Conservation (phyloP, 2,113 vertebrate genomes). For the Protomyctophum bolini region DNA sequence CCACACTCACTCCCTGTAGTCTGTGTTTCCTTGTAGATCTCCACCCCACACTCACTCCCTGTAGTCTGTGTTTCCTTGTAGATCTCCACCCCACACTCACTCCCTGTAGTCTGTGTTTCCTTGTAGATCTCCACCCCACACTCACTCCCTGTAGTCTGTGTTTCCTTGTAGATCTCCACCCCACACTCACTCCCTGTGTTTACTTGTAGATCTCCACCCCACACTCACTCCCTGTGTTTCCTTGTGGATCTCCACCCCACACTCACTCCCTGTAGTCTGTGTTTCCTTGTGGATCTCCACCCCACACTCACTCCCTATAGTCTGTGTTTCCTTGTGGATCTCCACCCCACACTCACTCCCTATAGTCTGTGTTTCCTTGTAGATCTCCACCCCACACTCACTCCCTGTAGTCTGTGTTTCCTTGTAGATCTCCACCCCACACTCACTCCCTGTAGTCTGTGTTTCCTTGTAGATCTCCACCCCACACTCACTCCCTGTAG, state of each 20-base stretch:
- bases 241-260: too few species aligned
- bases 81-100: too few species aligned
- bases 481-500: too few species aligned
- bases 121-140: too few species aligned
- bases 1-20: slow-evolving; percentile 14
- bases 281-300: slow-evolving; percentile 60
- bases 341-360: slow-evolving; percentile 60
- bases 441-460: too few species aligned
- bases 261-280: slow-evolving; percentile 32
- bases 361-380: slow-evolving; percentile 69
- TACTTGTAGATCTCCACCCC: too few species aligned
- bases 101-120: slow-evolving; percentile 28
- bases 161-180: too few species aligned
- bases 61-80: too few species aligned
- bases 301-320: too few species aligned
- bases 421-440: slow-evolving; percentile 55
- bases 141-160: slow-evolving; percentile 20
- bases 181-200: not conserved
- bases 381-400: slow-evolving; percentile 55
- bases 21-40: too few species aligned
- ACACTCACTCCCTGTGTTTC: not conserved
- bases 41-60: not conserved
- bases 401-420: too few species aligned
- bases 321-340: slow-evolving; percentile 64
- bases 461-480: slow-evolving; percentile 60